Base-by-base conservation (phyloP, 2,797 vertebrate species). In the Tinamus major region DNA sequence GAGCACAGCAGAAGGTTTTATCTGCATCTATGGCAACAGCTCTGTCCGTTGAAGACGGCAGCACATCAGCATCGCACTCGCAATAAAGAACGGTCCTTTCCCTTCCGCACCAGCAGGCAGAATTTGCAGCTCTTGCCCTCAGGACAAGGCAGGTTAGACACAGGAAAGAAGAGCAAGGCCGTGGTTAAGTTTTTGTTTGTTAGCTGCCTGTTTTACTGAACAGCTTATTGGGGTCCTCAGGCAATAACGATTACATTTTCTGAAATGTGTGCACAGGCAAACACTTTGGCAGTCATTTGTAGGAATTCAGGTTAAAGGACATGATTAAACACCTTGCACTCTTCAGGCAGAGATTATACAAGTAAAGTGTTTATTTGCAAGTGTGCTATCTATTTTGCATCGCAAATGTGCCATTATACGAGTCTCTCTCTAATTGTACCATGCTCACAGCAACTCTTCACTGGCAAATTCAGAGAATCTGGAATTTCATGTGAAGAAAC, bases 371-470 rank as follows among this genome's bases (percentile, higher is more conserved):
- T 13, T 6, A 3, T 12, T 51, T 17, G 3, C 10, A 19, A 17
- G 61, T 0, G 67, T 0, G 27, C 27, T 0, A 49, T 3, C 41
- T 59, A 64, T 3, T 59, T 55, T 31, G 69, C 64, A 15, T 0
- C n/a, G 61, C 18, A 49, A 64, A 55, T 0, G 2, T 4, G 35
- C 19, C 44, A n/a, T 20, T 13, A 17, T 23, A 9, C 0, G 20
- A n/a, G 35, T 4, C 33, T 24, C 33, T 37, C 68, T 20, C 10
- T 41, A 7, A 4, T 2, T 70, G 51, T 64, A 53, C 16, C 42
- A 3, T 0, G 2, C 26, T 31, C n/a, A 4, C 0, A 0, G 70
- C 49, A 2, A 2, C 27, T 44, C 1, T 44, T 24, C 33, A 10
- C 1, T 0, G 6, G 27, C 21, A 20, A 2, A 35, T 29, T 10